Percentiles rank a stretch among this genome's conserved stretches.
Evolutionary conservation across 2,113 vertebrate genomes (phyloP).

Genomic region (Silurus glanis): DNA sequence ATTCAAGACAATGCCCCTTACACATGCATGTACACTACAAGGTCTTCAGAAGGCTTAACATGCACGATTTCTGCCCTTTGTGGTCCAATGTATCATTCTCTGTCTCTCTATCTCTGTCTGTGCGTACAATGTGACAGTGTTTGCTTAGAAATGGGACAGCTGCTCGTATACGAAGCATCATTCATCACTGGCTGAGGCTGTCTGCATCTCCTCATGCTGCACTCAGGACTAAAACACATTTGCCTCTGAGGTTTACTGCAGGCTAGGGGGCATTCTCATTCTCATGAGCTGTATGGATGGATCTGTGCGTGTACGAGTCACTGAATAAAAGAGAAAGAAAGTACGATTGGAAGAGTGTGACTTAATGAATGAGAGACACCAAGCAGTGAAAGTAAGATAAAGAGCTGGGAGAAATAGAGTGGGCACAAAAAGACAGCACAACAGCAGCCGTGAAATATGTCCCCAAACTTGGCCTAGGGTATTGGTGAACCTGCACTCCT

Average conservation of each 20-base stretch:
- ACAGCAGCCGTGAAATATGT: not conserved
- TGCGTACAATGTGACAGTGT: slow-evolving; percentile 31
- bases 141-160: slow-evolving; percentile 66
- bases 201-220: slow-evolving; percentile 63
- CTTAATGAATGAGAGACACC: not conserved
- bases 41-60: slow-evolving; percentile 71
- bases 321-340: slow-evolving; percentile 20
- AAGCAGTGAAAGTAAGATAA: not conserved
- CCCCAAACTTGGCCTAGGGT: not conserved
- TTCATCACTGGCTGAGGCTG: slow-evolving; percentile 63
- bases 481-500: not conserved
- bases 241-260: slow-evolving; percentile 63
- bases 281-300: not conserved
- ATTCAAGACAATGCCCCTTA: slow-evolving; percentile 67
- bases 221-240: slow-evolving; percentile 65
- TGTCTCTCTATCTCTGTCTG: not conserved
- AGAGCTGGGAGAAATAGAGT: not conserved
- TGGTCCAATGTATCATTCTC: not conserved
- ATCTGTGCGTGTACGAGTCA: slow-evolving; percentile 3
- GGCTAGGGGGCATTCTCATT: slow-evolving; percentile 15
- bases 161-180: slow-evolving; percentile 63
- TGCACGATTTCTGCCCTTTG: slow-evolving; percentile 69
- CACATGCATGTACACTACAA: slow-evolving; percentile 72
- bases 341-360: not conserved
- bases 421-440: not conserved